Evolutionary conservation across 1,140 invertebrate species (phyloP), one percentile per base, ranked within the genome.

Genomic region (Arion vulgaris): DNA sequence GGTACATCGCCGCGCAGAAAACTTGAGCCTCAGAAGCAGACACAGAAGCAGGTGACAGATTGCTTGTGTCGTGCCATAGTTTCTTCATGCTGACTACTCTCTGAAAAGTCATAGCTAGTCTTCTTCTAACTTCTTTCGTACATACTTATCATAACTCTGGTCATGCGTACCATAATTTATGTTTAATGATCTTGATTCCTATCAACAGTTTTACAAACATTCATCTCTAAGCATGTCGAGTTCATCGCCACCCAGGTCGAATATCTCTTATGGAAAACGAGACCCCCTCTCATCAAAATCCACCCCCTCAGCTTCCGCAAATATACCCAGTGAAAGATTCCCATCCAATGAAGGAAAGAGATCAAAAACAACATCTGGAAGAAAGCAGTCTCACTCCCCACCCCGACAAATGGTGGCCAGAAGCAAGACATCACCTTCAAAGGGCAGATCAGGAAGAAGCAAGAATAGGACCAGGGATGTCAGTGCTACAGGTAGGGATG

Each of bases 331-430:
- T 15, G 72, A 72, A 5, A 66, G 62, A 26, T 38, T 7, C 34
- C 19, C 45, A 15, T 28, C 62, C 69, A 26, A 34, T 68, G 32
- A 41, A n/a, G n/a, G 57, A 5, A 53, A n/a, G 51, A 36, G 0
- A 36, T 5, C 41, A 13, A 77, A 68, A 45, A 19, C 38, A 39
- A 32, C 36, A 2, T 1, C 62, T 9, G 45, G 45, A 15, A 17
- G 75, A 26, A 32, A 73, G 1, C 53, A 79, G 69, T 83, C 77
- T 9, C 69, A 57, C 19, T 84, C 83, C 11, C 83, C 83, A 0
- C 28, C 36, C 28, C 66, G 53, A 45, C 68, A 53, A 0, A n/a
- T 17, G 9, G 13, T 38, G 15, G 11, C 76, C 15, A 23, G 23
- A 7, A 39, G 28, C 2, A 68, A 39, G 23, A 36, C 23, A 69